These are phyloP conservation scores for Pararge aegeria DNA, from an alignment of 1,140 invertebrate species.

Conservation along the genomic window DNA sequence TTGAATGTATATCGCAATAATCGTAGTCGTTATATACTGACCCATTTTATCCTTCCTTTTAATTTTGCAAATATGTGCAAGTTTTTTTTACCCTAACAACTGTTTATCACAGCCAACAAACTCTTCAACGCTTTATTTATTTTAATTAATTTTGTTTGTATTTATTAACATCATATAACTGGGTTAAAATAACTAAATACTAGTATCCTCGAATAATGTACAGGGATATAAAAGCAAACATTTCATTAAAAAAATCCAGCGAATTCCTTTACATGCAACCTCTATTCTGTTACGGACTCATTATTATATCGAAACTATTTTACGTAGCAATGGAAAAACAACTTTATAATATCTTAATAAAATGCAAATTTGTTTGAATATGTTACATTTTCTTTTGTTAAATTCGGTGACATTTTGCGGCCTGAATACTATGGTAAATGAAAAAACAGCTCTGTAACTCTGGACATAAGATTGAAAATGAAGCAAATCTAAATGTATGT, in stretches of 20 bases:
- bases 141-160: neutral
- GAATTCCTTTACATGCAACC: slow-evolving; percentile 24
- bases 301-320: slow-evolving; percentile 29
- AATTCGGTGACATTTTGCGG: slow-evolving; percentile 20
- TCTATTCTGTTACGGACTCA: slow-evolving; percentile 24
- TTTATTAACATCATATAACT: neutral
- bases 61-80: no score
- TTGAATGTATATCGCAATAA: no score
- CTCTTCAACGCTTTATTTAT: neutral
- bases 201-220: slow-evolving; percentile 11
- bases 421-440: neutral
- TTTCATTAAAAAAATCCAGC: slow-evolving; percentile 25
- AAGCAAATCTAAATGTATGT: neutral
- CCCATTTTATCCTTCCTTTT: no score
- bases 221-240: slow-evolving; percentile 25
- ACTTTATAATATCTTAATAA: slow-evolving; percentile 15
- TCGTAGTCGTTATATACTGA: no score
- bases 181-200: neutral
- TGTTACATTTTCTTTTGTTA: slow-evolving; percentile 18
- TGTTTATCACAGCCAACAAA: no score
- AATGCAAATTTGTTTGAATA: slow-evolving; percentile 23
- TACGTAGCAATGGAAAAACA: neutral
- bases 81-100: no score
- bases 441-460: neutral
- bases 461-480: slow-evolving; percentile 1